A percentile compares a stretch with the other conserved stretches of the same genome.
Evolutionary conservation across 2,113 vertebrate genomes (phyloP).

Genomic region (Brienomyrus brachyistius): DNA sequence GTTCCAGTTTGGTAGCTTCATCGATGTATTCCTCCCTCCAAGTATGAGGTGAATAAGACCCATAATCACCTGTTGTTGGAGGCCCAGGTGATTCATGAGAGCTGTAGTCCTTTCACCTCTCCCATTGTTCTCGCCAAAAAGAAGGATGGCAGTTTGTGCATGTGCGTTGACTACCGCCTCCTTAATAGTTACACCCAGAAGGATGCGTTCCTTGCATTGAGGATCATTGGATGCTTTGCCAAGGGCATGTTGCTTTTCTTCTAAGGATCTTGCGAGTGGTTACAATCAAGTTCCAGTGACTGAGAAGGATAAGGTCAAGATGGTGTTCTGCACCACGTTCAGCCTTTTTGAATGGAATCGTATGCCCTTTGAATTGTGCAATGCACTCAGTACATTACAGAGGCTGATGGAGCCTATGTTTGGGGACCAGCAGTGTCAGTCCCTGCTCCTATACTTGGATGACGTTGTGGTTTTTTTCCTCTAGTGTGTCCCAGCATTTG

Average conservation of each 20-base stretch:
- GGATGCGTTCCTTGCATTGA: too few species aligned
- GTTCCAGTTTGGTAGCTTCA: neutral
- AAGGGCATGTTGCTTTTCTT: slow-evolving; percentile 15
- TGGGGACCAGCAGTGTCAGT: slow-evolving; percentile 18
- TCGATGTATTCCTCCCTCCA: neutral
- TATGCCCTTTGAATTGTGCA: neutral
- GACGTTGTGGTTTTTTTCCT: slow-evolving; percentile 21
- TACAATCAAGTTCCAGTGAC: slow-evolving; percentile 14
- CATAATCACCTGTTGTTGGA: neutral
- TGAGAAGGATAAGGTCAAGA: neutral
- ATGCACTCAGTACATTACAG: neutral
- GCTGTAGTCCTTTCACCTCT: too few species aligned
- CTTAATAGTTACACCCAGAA: too few species aligned
- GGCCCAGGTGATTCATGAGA: too few species aligned
- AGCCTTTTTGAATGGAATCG: neutral
- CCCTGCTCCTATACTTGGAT: neutral
- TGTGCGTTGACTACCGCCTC: too few species aligned
- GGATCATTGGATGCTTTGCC: neutral
- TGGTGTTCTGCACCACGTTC: slow-evolving; percentile 6
- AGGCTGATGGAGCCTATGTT: slow-evolving; percentile 6
- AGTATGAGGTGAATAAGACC: neutral
- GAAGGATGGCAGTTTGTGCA: too few species aligned
- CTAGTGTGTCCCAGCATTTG: slow-evolving; percentile 18
- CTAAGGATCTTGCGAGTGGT: neutral
- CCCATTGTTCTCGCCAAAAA: too few species aligned